Conservation (phyloP, 2,888 invertebrate genomes). For the Himalopsyche tibetana region DNA sequence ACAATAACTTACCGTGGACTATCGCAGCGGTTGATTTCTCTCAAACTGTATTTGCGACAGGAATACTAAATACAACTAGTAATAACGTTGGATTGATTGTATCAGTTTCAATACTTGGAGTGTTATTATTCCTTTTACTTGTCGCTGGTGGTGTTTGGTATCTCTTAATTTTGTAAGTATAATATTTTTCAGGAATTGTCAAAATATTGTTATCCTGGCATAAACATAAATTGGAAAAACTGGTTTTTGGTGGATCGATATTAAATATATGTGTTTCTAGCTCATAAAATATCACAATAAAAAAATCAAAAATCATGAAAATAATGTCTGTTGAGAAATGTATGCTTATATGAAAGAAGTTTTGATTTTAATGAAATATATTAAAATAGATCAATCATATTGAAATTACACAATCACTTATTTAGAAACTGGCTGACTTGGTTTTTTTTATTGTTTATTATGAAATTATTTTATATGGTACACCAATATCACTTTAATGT, state of each 20-base stretch:
- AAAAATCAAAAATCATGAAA: too few relatives aligned
- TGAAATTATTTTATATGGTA: too few relatives aligned
- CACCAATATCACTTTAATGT: too few relatives aligned
- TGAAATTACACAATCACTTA: too few relatives aligned
- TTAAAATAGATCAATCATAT: too few relatives aligned
- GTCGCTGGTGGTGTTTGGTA: constrained; percentile 68
- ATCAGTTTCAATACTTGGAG: constrained; percentile 68
- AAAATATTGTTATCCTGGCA: background rate
- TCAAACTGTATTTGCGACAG: constrained; percentile 43
- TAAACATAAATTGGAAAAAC: background rate
- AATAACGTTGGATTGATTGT: constrained; percentile 67
- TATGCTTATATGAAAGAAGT: too few relatives aligned
- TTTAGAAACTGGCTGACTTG: too few relatives aligned
- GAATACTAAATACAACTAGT: constrained; percentile 45
- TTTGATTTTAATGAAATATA: too few relatives aligned
- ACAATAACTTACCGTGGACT: constrained; percentile 46
- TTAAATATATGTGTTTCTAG: too few relatives aligned
- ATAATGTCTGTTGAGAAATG: too few relatives aligned
- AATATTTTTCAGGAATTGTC: background rate
- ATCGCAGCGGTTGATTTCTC: constrained; percentile 47
- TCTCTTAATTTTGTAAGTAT: constrained; percentile 68
- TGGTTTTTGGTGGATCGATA: background rate
- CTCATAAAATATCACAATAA: too few relatives aligned
- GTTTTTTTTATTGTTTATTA: too few relatives aligned
- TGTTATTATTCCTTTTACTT: constrained; percentile 67